These are phyloP conservation scores for Pseudoips prasinana DNA, from an alignment of 2,888 invertebrate species.

Conservation along the genomic window DNA sequence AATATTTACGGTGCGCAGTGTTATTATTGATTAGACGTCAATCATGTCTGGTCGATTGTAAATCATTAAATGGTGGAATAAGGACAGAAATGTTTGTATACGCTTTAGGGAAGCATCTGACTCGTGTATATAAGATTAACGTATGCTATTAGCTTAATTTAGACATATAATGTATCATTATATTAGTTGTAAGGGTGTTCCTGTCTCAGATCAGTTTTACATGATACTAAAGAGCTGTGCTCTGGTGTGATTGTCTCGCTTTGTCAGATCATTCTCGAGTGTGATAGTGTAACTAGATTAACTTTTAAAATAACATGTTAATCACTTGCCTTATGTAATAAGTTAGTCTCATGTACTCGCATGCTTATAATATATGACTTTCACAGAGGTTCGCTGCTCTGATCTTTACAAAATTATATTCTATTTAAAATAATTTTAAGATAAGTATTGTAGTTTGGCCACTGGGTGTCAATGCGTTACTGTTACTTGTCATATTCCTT, in stretches of 20 bases:
- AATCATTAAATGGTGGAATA: conserved; percentile 19
- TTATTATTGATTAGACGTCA: conserved; percentile 34
- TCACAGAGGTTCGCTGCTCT: conserved; percentile 21
- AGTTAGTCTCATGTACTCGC: conserved; percentile 61
- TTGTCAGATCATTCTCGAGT: conserved; percentile 42
- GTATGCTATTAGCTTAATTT: conserved; percentile 20
- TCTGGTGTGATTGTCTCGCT: conserved; percentile 32
- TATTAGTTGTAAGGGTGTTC: conserved; percentile 25
- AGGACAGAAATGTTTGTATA: conserved; percentile 52
- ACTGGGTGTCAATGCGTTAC: too few species aligned
- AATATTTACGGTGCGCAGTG: background rate
- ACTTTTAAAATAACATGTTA: conserved; percentile 29
- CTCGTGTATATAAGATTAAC: conserved; percentile 40
- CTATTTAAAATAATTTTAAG: conserved; percentile 39
- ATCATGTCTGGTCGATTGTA: conserved; percentile 35
- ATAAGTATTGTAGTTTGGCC: too few species aligned
- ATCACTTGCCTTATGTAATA: conserved; percentile 64
- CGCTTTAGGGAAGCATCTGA: conserved; percentile 52
- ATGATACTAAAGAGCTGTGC: conserved; percentile 44
- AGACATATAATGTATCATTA: conserved; percentile 21
- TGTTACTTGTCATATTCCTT: too few species aligned
- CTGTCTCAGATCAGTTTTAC: conserved; percentile 19
- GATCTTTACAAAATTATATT: conserved; percentile 37
- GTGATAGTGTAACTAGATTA: conserved; percentile 27
- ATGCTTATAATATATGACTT: conserved; percentile 49